A percentile compares a stretch with the other conserved stretches of the same genome.
phyloP scores from a whole-genome alignment of 2,113 vertebrate species.

The Centropus bengalensis region DNA sequence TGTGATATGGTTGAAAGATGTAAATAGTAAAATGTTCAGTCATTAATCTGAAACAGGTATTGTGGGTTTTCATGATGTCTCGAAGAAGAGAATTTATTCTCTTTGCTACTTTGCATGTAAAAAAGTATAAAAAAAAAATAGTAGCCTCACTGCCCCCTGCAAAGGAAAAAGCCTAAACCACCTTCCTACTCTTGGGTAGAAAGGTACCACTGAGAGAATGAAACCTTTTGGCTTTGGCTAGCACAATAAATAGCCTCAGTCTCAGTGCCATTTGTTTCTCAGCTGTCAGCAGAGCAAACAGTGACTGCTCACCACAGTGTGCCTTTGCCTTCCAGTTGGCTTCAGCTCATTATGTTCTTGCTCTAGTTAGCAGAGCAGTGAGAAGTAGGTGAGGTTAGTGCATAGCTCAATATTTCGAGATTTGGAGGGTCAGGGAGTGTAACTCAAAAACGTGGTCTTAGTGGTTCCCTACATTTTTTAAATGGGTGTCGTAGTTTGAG shows the following conservation, averaged over 20 bases:
- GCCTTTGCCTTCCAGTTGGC: constrained; percentile 9
- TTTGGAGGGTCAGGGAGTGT: not conserved
- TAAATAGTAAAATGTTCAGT: not conserved
- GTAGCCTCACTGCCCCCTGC: no score
- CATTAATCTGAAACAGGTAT: not conserved
- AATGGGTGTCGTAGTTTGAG: not conserved
- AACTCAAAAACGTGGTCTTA: not conserved
- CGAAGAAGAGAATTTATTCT: not conserved
- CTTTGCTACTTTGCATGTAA: not conserved
- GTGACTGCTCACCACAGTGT: not conserved
- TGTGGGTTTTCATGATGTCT: not conserved
- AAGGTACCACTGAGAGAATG: not conserved
- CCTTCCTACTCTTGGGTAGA: not conserved
- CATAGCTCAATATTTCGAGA: not conserved
- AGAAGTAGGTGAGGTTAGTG: not conserved
- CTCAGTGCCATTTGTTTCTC: not conserved
- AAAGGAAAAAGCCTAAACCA: no score
- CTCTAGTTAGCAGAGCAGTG: not conserved
- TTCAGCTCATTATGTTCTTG: not conserved
- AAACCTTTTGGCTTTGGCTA: not conserved
- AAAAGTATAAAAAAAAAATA: not conserved
- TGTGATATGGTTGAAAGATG: not conserved
- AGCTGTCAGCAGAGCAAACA: not conserved
- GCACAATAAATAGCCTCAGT: not conserved
- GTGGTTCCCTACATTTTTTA: not conserved